A percentile compares a stretch with the other conserved stretches of the same genome.
Evolutionary conservation across 2,888 invertebrate species (phyloP).

Genomic region (Caenorhabditis zanzibari): DNA sequence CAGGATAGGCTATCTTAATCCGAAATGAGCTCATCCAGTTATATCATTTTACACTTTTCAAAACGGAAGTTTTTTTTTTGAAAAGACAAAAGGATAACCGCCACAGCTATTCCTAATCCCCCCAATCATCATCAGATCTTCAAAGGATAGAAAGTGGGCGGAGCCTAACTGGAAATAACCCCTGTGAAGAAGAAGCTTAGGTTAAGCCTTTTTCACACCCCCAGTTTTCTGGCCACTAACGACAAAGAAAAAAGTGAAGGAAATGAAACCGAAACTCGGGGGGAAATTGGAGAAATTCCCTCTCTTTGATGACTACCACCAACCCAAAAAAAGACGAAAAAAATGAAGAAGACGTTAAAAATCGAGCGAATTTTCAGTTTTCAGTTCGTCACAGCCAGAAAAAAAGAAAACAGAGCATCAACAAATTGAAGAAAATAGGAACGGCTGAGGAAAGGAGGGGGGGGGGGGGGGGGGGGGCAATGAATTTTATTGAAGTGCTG

Average conservation of each 20-base stretch:
- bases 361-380: too few species aligned
- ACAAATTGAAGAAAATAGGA: conserved; percentile 3
- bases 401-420: conserved; percentile 15
- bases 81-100: not conserved
- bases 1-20: too few species aligned
- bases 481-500: conserved; percentile 25
- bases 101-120: not conserved
- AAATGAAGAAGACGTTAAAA: conserved; percentile 1
- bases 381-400: not conserved
- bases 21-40: not conserved
- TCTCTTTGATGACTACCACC: not conserved
- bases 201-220: conserved; percentile 17
- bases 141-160: conserved; percentile 15
- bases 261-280: not conserved
- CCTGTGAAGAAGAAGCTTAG: conserved; percentile 1
- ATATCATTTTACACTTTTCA: not conserved
- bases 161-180: conserved; percentile 17
- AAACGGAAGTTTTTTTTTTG: not conserved
- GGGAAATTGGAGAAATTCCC: conserved; percentile 8
- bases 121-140: not conserved
- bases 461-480: not conserved
- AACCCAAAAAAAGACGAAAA: not conserved
- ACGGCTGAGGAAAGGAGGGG: not conserved
- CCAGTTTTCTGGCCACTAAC: not conserved
- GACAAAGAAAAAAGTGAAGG: not conserved